Conservation (phyloP, 2,797 vertebrate genomes). For the Heterohyrax brucei region DNA sequence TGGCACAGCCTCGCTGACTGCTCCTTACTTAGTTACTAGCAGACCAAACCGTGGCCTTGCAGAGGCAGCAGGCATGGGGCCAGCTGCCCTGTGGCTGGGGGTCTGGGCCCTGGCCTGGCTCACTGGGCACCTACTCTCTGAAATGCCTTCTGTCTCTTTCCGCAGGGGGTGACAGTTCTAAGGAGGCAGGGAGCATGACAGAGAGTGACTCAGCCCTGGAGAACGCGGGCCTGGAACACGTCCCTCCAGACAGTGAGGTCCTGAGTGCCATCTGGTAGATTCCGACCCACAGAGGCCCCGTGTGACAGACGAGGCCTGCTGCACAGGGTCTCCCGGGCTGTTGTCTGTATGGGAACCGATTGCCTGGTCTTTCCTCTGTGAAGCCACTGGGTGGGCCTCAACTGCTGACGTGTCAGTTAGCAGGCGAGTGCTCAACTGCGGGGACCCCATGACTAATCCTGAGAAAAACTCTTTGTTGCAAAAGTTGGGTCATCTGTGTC, state of each 20-base stretch:
- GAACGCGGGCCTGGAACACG: conserved; percentile 22
- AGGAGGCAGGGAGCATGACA: neutral
- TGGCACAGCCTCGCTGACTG: neutral
- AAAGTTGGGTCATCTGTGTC: neutral
- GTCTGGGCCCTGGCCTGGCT: neutral
- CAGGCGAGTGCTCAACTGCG: too few species aligned
- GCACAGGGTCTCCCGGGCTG: too few species aligned
- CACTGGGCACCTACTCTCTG: neutral
- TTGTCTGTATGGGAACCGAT: too few species aligned
- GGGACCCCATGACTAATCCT: neutral
- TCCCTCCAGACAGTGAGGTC: neutral
- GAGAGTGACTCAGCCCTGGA: conserved; percentile 1
- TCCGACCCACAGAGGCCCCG: too few species aligned
- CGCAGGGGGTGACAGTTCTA: neutral
- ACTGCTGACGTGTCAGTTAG: too few species aligned
- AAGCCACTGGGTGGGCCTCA: too few species aligned
- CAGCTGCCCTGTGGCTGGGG: neutral
- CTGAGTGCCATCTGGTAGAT: too few species aligned
- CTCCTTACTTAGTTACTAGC: conserved; percentile 23
- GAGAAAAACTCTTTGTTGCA: conserved; percentile 47
- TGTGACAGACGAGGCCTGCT: too few species aligned
- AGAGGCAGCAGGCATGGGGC: neutral
- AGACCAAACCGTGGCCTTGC: neutral
- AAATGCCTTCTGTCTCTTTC: neutral
- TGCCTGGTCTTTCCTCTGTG: too few species aligned